These are phyloP conservation scores for Plutomurus gul DNA, from an alignment of 1,140 invertebrate species.

Conservation along the genomic window DNA sequence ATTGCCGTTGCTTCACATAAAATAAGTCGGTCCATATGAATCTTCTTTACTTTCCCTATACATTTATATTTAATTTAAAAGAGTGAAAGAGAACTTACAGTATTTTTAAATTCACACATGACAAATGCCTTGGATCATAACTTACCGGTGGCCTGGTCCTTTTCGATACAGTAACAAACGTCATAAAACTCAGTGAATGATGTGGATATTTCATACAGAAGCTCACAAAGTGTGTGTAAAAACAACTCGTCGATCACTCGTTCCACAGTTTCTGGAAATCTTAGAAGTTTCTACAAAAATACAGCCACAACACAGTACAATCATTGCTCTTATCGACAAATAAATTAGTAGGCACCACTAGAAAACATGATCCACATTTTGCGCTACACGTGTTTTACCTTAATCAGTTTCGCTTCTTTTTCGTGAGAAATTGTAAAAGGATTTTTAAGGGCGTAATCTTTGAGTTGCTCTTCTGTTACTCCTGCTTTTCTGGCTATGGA, in stretches of 20 bases:
- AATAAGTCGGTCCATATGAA: constrained; percentile 85
- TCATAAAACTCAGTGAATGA: constrained; percentile 97
- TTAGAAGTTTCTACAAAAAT: constrained; percentile 64
- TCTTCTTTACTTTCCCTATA: constrained; percentile 78
- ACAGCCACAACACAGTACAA: not conserved
- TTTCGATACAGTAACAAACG: constrained; percentile 95
- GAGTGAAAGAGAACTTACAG: not conserved
- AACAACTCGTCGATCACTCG: constrained; percentile 83
- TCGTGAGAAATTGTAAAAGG: constrained; percentile 78
- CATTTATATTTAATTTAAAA: too few species aligned
- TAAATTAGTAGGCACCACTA: not conserved
- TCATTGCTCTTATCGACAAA: not conserved
- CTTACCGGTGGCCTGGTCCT: constrained; percentile 64
- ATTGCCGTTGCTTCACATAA: constrained; percentile 90
- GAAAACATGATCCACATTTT: not conserved
- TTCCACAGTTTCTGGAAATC: constrained; percentile 85
- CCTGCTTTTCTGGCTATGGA: constrained; percentile 85
- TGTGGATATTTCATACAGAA: constrained; percentile 90
- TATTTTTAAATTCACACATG: not conserved
- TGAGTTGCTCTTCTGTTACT: constrained; percentile 64
- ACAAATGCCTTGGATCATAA: too few species aligned
- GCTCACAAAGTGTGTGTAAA: constrained; percentile 91
- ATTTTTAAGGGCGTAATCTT: constrained; percentile 63
- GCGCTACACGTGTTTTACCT: too few species aligned
- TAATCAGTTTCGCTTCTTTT: constrained; percentile 94